Percentiles rank a stretch among this genome's conserved stretches.
Evolutionary conservation across 2,113 vertebrate species (phyloP).

Genomic region (Colaptes auratus): DNA sequence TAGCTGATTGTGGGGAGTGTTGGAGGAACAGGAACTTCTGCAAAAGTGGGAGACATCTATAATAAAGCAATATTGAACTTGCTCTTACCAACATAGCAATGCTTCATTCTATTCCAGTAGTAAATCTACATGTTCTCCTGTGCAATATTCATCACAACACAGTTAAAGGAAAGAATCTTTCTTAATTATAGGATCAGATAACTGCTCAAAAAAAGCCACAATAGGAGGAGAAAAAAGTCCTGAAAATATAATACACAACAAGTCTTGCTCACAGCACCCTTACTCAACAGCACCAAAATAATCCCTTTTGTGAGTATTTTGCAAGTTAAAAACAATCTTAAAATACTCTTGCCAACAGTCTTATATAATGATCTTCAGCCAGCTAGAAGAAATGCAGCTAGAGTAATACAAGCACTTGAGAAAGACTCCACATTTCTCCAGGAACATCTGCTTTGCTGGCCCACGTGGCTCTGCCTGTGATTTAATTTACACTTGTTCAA

Average conservation of each 20-base stretch:
- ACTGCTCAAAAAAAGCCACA: background rate
- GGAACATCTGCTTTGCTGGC: background rate
- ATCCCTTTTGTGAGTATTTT: background rate
- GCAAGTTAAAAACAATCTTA: background rate
- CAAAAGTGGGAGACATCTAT: background rate
- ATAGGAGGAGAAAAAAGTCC: background rate
- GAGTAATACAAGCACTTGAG: background rate
- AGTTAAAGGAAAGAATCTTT: background rate
- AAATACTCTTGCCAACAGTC: background rate
- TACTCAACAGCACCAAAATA: background rate
- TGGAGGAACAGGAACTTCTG: background rate
- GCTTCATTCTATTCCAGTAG: background rate
- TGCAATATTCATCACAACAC: background rate
- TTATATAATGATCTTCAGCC: background rate
- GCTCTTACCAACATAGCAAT: background rate
- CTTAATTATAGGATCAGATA: background rate
- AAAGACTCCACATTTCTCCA: background rate
- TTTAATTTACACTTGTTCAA: background rate
- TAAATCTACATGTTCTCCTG: background rate
- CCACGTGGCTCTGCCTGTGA: background rate
- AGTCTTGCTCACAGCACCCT: background rate
- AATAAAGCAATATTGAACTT: background rate
- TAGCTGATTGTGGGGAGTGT: background rate
- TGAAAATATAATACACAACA: background rate
- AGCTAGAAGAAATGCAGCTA: background rate